Percentiles rank a stretch among this genome's conserved stretches.
Evolutionary conservation across 2,797 vertebrate genomes (phyloP).

Genomic region (Adrianichthys oophorus): DNA sequence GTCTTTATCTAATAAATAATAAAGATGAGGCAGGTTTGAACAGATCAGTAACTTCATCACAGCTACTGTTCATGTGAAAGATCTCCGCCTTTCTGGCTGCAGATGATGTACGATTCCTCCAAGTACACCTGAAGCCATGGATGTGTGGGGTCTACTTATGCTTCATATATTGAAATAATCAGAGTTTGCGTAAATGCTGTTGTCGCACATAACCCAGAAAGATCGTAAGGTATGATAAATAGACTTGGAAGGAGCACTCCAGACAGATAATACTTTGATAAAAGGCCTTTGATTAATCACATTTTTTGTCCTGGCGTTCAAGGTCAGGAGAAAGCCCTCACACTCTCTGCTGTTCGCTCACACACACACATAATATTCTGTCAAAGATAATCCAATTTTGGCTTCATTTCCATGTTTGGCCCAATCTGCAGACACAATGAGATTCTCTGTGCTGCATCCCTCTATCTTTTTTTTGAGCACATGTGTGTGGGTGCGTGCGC

Average conservation of each 20-base stretch:
- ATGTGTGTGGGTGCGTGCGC: slow-evolving; percentile 19
- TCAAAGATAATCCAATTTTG: slow-evolving; percentile 59
- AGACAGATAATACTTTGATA: slow-evolving; percentile 76
- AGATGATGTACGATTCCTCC: slow-evolving; percentile 22
- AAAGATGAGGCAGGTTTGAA: slow-evolving; percentile 33
- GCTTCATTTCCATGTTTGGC: slow-evolving; percentile 52
- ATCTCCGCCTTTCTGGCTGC: slow-evolving; percentile 22
- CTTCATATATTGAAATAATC: slow-evolving; percentile 27
- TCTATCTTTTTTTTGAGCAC: slow-evolving; percentile 49
- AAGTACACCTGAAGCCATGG: slow-evolving; percentile 46
- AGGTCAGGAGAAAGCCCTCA: slow-evolving; percentile 63
- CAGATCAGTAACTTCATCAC: slow-evolving; percentile 15
- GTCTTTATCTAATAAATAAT: slow-evolving; percentile 61
- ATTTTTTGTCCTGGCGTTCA: slow-evolving; percentile 59
- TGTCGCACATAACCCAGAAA: slow-evolving; percentile 11
- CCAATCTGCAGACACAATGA: slow-evolving; percentile 58
- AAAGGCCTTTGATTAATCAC: slow-evolving; percentile 75
- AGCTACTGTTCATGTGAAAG: slow-evolving; percentile 39
- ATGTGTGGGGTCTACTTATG: slow-evolving; percentile 17
- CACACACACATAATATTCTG: slow-evolving; percentile 43
- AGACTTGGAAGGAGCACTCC: slow-evolving; percentile 58
- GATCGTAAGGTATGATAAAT: slow-evolving; percentile 60
- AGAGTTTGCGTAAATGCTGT: slow-evolving; percentile 15
- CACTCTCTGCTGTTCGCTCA: slow-evolving; percentile 13
- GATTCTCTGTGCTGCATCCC: slow-evolving; percentile 53